Evolutionary conservation across 2,888 invertebrate genomes (phyloP).

Genomic region (Laothoe populi): DNA sequence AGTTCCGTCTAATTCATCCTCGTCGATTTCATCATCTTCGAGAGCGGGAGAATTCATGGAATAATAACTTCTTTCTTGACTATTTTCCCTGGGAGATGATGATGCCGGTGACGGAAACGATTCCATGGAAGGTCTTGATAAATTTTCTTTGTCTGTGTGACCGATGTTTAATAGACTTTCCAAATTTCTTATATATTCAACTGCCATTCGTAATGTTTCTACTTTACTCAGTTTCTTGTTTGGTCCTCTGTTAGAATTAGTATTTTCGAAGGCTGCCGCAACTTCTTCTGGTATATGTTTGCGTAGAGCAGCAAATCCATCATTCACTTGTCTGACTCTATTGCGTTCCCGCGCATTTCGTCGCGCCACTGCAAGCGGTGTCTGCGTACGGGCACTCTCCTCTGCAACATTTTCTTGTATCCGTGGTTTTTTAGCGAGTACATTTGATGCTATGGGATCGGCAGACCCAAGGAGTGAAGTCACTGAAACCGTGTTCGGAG

Average conservation of each 20-base stretch:
- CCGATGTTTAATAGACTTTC: conserved; percentile 90
- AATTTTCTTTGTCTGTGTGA: conserved; percentile 82
- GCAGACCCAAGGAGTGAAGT: conserved; percentile 72
- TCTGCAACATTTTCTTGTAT: conserved; percentile 74
- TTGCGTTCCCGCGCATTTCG: conserved; percentile 97
- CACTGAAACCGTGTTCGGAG: conserved; percentile 72
- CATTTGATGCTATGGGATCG: conserved; percentile 59
- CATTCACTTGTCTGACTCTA: conserved; percentile 96
- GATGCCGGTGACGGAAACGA: conserved; percentile 82
- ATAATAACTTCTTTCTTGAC: conserved; percentile 80
- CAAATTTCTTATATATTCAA: conserved; percentile 94
- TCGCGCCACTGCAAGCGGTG: conserved; percentile 92
- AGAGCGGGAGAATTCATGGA: conserved; percentile 73
- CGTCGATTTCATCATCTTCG: conserved; percentile 76
- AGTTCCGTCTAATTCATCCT: conserved; percentile 75
- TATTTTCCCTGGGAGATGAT: conserved; percentile 79
- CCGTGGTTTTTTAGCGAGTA: conserved; percentile 65
- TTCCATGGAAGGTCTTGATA: conserved; percentile 69
- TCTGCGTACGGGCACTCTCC: conserved; percentile 83
- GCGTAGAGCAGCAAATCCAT: conserved; percentile 94
- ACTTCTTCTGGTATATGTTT: conserved; percentile 94
- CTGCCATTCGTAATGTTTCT: conserved; percentile 95
- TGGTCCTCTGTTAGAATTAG: conserved; percentile 87
- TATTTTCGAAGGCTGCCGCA: conserved; percentile 87
- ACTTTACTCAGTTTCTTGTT: conserved; percentile 94